These are phyloP conservation scores for Tenthredo scrophulariae DNA, from an alignment of 2,888 invertebrate genomes.

Conservation along the genomic window DNA sequence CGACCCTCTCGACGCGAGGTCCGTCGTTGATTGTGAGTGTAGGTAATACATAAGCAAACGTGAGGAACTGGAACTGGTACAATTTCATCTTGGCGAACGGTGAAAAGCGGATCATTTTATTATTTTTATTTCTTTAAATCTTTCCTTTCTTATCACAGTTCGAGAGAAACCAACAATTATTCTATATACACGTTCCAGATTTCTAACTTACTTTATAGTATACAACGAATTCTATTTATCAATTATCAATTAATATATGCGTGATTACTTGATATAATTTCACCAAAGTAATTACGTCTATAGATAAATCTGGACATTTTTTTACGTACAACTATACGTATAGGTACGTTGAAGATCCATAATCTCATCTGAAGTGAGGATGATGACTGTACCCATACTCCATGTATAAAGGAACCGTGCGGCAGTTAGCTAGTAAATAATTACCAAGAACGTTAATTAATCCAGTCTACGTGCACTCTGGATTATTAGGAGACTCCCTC, in stretches of 20 bases:
- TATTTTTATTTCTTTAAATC: neutral
- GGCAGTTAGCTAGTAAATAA: constrained; percentile 24
- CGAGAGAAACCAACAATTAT: constrained; percentile 63
- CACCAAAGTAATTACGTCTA: too few relatives aligned
- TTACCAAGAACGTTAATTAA: constrained; percentile 38
- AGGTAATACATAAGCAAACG: neutral
- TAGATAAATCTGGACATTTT: too few relatives aligned
- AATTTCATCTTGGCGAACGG: constrained; percentile 61
- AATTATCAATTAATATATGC: too few relatives aligned
- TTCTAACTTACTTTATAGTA: neutral
- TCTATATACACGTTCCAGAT: constrained; percentile 7
- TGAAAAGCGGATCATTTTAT: constrained; percentile 56
- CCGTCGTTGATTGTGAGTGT: constrained; percentile 9
- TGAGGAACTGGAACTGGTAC: constrained; percentile 63
- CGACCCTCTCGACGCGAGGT: constrained; percentile 4
- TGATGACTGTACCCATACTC: neutral
- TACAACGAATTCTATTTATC: neutral
- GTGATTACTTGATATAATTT: too few relatives aligned
- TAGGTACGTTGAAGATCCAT: neutral
- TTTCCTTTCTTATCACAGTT: constrained; percentile 58
- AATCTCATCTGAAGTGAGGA: neutral
- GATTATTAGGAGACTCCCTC: neutral
- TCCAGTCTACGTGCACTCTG: constrained; percentile 3
- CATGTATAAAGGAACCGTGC: neutral
- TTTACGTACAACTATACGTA: neutral